These are phyloP conservation scores for Chrysomela aeneicollis DNA, from an alignment of 2,888 invertebrate species.

Conservation along the genomic window DNA sequence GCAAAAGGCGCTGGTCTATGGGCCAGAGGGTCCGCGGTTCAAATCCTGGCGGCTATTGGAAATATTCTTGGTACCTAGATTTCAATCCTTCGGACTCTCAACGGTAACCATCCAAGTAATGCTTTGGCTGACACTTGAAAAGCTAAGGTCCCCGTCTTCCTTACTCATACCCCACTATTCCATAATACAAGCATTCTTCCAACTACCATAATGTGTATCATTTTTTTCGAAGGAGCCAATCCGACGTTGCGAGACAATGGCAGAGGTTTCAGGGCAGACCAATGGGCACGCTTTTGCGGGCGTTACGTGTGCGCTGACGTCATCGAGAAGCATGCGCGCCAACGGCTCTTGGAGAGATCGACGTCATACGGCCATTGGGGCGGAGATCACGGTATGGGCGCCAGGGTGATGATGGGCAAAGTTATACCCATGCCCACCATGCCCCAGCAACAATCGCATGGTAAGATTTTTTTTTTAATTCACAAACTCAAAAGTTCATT, in stretches of 20 bases:
- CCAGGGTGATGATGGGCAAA: conserved; percentile 64
- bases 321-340: conserved; percentile 72
- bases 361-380: conserved; percentile 67
- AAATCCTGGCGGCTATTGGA: too few relatives aligned
- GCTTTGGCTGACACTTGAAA: too few relatives aligned
- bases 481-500: too few relatives aligned
- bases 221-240: conserved; percentile 69
- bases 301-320: conserved; percentile 75
- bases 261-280: conserved; percentile 73
- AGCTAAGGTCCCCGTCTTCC: too few relatives aligned
- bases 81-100: too few relatives aligned
- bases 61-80: too few relatives aligned
- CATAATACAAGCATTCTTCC: too few relatives aligned
- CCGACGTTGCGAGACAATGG: conserved; percentile 73
- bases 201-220: too few relatives aligned
- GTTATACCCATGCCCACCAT: conserved; percentile 57
- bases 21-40: too few relatives aligned
- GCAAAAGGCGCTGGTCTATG: too few relatives aligned
- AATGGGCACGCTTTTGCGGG: conserved; percentile 80
- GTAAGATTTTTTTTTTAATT: conserved; percentile 51
- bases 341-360: conserved; percentile 66
- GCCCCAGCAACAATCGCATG: conserved; percentile 47
- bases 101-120: too few relatives aligned
- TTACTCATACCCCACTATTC: too few relatives aligned
- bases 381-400: conserved; percentile 68